A percentile compares a stretch with the other conserved stretches of the same genome.
These are phyloP conservation scores for Marasmarcha lunaedactyla DNA, from an alignment of 2,888 invertebrate genomes.

Conservation along the genomic window DNA sequence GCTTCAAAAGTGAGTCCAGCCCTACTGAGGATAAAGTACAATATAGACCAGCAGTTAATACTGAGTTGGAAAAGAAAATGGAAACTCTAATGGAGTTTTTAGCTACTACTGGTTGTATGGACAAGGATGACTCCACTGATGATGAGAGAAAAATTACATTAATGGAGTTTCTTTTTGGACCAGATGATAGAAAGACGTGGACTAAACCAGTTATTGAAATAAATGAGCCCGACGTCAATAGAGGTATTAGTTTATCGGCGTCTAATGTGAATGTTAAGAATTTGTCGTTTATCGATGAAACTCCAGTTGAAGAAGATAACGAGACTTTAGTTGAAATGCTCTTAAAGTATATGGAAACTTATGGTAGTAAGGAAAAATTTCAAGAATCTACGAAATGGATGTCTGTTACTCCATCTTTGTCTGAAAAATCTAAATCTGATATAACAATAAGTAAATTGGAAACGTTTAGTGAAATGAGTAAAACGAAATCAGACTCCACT, in stretches of 20 bases:
- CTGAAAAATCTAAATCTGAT: conserved; percentile 60
- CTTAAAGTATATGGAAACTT: conserved; percentile 59
- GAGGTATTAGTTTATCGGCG: conserved; percentile 41
- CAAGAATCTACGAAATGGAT: conserved; percentile 29
- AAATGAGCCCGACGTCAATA: conserved; percentile 24
- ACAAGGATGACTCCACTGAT: conserved; percentile 27
- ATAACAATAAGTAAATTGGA: conserved; percentile 55
- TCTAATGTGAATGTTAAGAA: conserved; percentile 48
- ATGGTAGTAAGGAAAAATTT: conserved; percentile 34
- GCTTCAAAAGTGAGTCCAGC: conserved; percentile 50
- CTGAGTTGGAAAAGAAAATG: conserved; percentile 59
- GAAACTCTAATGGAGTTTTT: conserved; percentile 60
- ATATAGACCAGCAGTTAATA: conserved; percentile 38
- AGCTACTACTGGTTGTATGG: conserved; percentile 54
- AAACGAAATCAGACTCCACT: conserved; percentile 60
- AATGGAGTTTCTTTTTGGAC: conserved; percentile 60
- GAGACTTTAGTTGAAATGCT: conserved; percentile 57
- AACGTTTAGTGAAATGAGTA: conserved; percentile 55
- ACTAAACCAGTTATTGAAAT: conserved; percentile 41
- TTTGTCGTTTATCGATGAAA: conserved; percentile 54
- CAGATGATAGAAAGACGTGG: conserved; percentile 32
- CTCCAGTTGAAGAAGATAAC: conserved; percentile 47
- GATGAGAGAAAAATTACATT: conserved; percentile 58
- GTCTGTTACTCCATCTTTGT: conserved; percentile 45
- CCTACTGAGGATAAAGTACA: conserved; percentile 36